Evolutionary conservation across 2,888 invertebrate species (phyloP), one percentile per base, ranked within the genome.

Genomic region (Lepidocyrtoides sp.): DNA sequence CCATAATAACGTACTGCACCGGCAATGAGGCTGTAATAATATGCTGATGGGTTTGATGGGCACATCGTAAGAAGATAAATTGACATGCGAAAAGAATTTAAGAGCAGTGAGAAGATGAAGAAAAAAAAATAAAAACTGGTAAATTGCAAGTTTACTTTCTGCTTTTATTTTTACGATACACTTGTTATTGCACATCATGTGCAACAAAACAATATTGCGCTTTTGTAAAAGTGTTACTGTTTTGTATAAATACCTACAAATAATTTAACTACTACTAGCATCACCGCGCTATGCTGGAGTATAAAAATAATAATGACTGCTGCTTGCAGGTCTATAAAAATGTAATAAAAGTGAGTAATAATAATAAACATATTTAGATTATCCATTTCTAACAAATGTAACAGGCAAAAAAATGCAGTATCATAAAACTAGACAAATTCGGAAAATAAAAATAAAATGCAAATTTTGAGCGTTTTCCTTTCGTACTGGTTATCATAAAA

Each of bases 401-500:
- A 14, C 12, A 51, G 29, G 57, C 20, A 36, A 54, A 66, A 66
- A 66, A 63, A 83, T n/a, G 83, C 36, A 63, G 48, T 66, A 8
- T 44, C 83, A 83, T 83, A 83, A 82, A 82, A 54, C 7, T n/a
- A 36, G 57, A 81, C 81, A 81, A 82, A 83, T 83, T 83, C 26
- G 29, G 66, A 63, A 82, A 29, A 26, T 51, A 60, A 36, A 72
- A 75, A 72, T 23, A 20, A 72, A 20, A 72, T 72, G 72, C 72
- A 72, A 72, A 72, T 72, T 72, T 72, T 72, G 3, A 20, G 44
- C 14, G 32, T 10, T 72, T 44, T 72, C 44, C 20, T 20, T 72
- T 44, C 41, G 2, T 17, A 14, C 29, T 23, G 44, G 44, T 32
- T 14, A 29, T 7, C 32, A 32, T 32, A 29, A 29, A 66, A 0